Evolutionary conservation across 2,888 invertebrate genomes (phyloP), one percentile per base, ranked within the genome.

Genomic region (Orchesella flavescens): DNA sequence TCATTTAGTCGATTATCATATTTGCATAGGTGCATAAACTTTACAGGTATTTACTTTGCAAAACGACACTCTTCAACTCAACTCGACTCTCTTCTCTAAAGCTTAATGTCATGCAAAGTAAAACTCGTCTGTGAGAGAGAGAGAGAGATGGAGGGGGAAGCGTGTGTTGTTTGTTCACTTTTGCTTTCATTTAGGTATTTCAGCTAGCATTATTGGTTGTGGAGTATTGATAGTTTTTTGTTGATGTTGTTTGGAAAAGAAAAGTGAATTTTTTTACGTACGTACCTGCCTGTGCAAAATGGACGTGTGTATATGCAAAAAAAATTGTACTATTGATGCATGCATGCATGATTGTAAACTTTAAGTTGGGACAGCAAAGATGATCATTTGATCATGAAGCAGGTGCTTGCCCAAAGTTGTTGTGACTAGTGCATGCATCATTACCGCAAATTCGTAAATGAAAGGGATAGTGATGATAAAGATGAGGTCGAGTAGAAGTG

Each of bases 171-270:
- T 34, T 34, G 73, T 74, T 74, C 73, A 57, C 73, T 74, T 74
- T 74, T 74, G 73, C 73, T 74, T 74, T 74, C 73, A 74, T 74
- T 74, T 74, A 74, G 46, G 63, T 23, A 49, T 63, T 61, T n/a
- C 21, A 43, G 44, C 55, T 53, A 43, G 44, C 55, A 23, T 34
- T 57, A 46, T 44, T 72, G 34, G 59, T 72, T 57, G n/a, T n/a
- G 59, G 72, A 72, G 53, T 59, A 72, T 72, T 72, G 44, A 44
- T 72, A 72, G 68, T 59, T 59, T 72, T 53, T 69, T 23, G 43
- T 72, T 59, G 24, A 19, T 23, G 44, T 15, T 44, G 21, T 44
- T 72, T 53, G 55, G 55, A 57, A 53, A 34, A 17, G 63, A 24
- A 63, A 24, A 72, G 17, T 43, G 21, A 19, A 59, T 7, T 57